Percentiles rank a stretch among this genome's conserved stretches.
Conservation (phyloP, 2,113 vertebrate species). For the Mustelus asterias region DNA sequence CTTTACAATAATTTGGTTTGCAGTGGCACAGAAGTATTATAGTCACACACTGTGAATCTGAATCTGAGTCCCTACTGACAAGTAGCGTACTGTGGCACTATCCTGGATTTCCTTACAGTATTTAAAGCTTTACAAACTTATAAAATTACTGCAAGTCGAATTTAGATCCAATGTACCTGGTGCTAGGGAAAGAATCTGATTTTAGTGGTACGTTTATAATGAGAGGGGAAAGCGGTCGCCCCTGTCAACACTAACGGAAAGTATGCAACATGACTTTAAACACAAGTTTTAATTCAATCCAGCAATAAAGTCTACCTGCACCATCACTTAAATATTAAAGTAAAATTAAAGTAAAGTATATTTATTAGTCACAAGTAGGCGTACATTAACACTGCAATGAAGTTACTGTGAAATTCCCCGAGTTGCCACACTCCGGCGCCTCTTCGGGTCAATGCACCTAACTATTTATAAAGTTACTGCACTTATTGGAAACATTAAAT, state of each 20-base stretch:
- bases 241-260: background rate
- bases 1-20: background rate
- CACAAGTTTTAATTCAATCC: background rate
- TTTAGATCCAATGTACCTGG: background rate
- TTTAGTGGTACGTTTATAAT: background rate
- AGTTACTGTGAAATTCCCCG: no score
- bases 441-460: no score
- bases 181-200: background rate
- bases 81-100: no score
- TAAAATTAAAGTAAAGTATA: no score
- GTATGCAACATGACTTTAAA: background rate
- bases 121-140: background rate
- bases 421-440: no score
- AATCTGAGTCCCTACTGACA: no score
- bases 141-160: background rate
- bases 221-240: background rate
- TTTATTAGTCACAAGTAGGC: no score
- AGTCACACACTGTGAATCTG: background rate
- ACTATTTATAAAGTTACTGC: no score
- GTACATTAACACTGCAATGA: no score
- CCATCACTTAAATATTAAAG: background rate
- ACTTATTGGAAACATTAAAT: background rate
- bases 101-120: background rate
- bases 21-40: background rate
- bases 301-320: background rate